Percentiles rank a stretch among this genome's conserved stretches.
These are phyloP conservation scores for Vanessa cardui DNA, from an alignment of 2,888 invertebrate species.

Conservation along the genomic window DNA sequence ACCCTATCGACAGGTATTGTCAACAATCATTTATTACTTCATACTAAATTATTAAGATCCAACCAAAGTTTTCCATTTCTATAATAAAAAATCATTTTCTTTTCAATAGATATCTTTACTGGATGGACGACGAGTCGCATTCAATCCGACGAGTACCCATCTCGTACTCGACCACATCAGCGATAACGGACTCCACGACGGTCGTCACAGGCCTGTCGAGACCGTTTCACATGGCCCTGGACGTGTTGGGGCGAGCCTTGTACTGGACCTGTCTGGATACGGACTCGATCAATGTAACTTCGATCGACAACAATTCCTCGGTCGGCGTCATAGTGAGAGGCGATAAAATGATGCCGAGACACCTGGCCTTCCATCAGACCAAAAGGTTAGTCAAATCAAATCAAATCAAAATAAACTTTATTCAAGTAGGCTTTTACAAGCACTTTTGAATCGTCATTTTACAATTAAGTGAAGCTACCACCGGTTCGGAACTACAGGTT, in stretches of 20 bases:
- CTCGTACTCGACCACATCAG: conserved; percentile 66
- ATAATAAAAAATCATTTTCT: neutral
- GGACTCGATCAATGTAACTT: conserved; percentile 94
- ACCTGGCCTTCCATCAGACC: conserved; percentile 92
- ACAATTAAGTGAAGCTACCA: too few species aligned
- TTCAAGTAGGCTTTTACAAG: too few species aligned
- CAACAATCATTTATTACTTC: too few species aligned
- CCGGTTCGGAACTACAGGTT: too few species aligned
- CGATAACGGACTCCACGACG: conserved; percentile 63
- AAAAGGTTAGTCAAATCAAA: conserved; percentile 88
- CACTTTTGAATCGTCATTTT: too few species aligned
- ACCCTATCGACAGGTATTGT: conserved; percentile 83
- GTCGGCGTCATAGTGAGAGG: conserved; percentile 88
- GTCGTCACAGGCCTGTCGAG: conserved; percentile 84
- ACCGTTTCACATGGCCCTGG: conserved; percentile 93
- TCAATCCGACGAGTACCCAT: conserved; percentile 86
- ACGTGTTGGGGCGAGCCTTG: conserved; percentile 90
- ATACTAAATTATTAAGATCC: neutral
- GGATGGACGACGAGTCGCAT: conserved; percentile 91
- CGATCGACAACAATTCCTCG: conserved; percentile 85
- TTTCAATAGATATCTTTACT: conserved; percentile 74
- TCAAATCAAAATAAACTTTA: too few species aligned
- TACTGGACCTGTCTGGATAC: conserved; percentile 94
- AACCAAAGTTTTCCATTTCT: neutral
- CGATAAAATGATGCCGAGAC: conserved; percentile 90